These are phyloP conservation scores for Dusona sp. DNA, from an alignment of 2,888 invertebrate genomes.

Conservation along the genomic window DNA sequence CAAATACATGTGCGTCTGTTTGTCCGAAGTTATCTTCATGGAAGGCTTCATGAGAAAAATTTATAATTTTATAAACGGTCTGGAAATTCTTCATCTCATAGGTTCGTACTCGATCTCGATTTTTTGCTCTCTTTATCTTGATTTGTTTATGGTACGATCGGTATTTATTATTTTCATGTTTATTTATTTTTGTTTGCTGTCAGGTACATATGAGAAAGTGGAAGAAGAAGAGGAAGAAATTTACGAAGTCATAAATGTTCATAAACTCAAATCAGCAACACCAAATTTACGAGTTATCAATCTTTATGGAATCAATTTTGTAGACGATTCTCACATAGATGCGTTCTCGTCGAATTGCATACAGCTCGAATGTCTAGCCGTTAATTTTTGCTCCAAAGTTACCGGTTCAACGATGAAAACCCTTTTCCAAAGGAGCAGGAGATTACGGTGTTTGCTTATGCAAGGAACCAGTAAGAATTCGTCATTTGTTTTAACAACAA, in stretches of 20 bases:
- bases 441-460: slow-evolving; percentile 96
- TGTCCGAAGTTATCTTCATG: slow-evolving; percentile 99
- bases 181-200: slow-evolving; percentile 12
- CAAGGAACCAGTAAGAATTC: slow-evolving; percentile 95
- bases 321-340: slow-evolving; percentile 99
- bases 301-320: slow-evolving; percentile 98
- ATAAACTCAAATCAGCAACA: slow-evolving; percentile 98
- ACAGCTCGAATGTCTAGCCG: slow-evolving; percentile 98
- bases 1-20: slow-evolving; percentile 97
- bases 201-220: slow-evolving; percentile 98
- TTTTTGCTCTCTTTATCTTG: slow-evolving; percentile 7
- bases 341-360: slow-evolving; percentile 98
- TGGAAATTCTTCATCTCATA: slow-evolving; percentile 98
- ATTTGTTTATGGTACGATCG: background rate
- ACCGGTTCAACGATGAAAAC: slow-evolving; percentile 98
- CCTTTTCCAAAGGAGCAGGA: slow-evolving; percentile 95
- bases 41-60: slow-evolving; percentile 99
- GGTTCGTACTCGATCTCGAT: slow-evolving; percentile 86
- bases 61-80: slow-evolving; percentile 99
- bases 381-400: slow-evolving; percentile 98
- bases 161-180: background rate
- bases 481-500: background rate
- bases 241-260: slow-evolving; percentile 99
- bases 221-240: slow-evolving; percentile 99
- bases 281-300: slow-evolving; percentile 99